Base-by-base conservation (phyloP, 2,113 vertebrate genomes). In the Fulica atra region DNA sequence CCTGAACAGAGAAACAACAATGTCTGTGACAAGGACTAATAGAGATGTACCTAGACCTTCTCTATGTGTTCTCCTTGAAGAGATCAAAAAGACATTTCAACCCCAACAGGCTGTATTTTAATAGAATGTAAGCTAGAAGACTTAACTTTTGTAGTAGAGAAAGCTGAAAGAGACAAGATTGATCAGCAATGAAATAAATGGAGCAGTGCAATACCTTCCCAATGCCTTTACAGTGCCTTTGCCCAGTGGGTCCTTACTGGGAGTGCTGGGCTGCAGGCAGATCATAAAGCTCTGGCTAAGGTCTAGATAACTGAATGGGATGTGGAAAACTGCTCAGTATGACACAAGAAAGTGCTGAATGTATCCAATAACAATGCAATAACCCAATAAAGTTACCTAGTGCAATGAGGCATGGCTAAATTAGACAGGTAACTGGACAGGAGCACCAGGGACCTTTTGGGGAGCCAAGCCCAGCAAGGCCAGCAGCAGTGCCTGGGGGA, bases 191-290 rank as follows among this genome's bases (percentile, higher is more conserved):
- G 28, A 68, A 74, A 50, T 9, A 50, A 76, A 57, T 6, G 6
- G 35, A 77, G 28, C 13, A 18, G 33, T 25, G 42, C 16, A 74
- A 40, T 23, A 2, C 6, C 60, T 91, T 24, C 38, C 82, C 25
- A 26, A 13, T 53, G n/a, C 46, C n/a, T n/a, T n/a, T 54, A 21
- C 14, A 4, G 0, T 0, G 3, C 23, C 64, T 64, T 44, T 68
- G 48, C 48, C 68, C 73, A 35, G 21, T 2, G 1, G 20, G 46
- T 70, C 40, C n/a, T 69, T 76, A 29, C 38, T 68, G 60, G 56
- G 36, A 68, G 14, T 6, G 18, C 65, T 90, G 79, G 31, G 40
- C 56, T 70, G 26, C 74, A 93, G 82, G 69, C 2, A 13, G 44
- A 29, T 35, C 26, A 42, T 10, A 70, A 70, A 69, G 46, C 46